Evolutionary conservation across 2,113 vertebrate genomes (phyloP), one percentile per base, ranked within the genome.

Genomic region (Pygoscelis adeliae): DNA sequence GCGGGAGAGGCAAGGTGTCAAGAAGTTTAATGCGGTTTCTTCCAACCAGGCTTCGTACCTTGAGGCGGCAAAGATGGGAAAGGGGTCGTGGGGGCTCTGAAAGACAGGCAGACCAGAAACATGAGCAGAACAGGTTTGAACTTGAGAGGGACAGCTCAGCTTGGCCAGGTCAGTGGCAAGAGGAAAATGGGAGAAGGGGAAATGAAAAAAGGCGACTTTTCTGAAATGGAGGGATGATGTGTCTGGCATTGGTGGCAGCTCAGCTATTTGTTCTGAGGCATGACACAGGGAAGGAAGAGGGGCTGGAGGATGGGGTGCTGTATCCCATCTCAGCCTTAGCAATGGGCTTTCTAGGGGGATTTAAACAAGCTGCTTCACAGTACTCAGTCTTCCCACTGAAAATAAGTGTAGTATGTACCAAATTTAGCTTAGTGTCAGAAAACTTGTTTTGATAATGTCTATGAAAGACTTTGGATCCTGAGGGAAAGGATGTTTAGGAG

Each of bases 11-110:
- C 96, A 99, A 96, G 2, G 97, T 98, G 79, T 98, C 96, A 11
- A 99, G 95, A 46, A 98, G 98, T 47, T 98, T 98, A 81, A 99
- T 96, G 62, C 99, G 99, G 26, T 97, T 96, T 47, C 96, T 98
- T 70, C 99, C 99, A 47, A 99, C 95, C 82, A 99, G 97, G 80
- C 97, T 98, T 73, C 99, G 98, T 49, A 99, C 98, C 90, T 91
- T 98, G 77, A 99, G 85, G 76, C 99, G 98, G 93, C 99, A 99
- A 30, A 99, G 99, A 91, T 99, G 99, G 89, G 97, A 97, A 87
- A 99, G 98, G 46, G 98, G 97, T 79, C 99, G 98, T 14, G 99
- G 99, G 19, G 98, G 99, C 91, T 98, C 99, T 99, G 97, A 81
- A 87, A 96, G 93, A 86, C 97, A 96, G 23, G 73, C 0, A 25